A percentile compares a stretch with the other conserved stretches of the same genome.
phyloP scores from a whole-genome alignment of 2,113 vertebrate genomes.

The Cyprinodon variegatus region DNA sequence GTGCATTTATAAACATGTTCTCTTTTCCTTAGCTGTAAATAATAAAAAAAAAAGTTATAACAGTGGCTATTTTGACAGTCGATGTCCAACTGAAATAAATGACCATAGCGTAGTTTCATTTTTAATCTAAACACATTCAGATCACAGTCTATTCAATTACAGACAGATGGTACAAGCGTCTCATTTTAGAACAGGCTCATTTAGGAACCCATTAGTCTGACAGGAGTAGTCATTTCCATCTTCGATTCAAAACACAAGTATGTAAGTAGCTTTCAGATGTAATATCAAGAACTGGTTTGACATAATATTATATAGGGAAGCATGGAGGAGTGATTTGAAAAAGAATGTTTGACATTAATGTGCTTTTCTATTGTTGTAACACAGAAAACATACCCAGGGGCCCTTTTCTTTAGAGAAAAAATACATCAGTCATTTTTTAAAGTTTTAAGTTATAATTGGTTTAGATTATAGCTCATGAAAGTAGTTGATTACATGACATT shows the following conservation, averaged over 20 bases:
- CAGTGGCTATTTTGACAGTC: background rate
- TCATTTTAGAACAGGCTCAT: conserved; percentile 10
- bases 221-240: conserved; percentile 12
- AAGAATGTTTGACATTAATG: conserved; percentile 14
- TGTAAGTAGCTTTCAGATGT: conserved; percentile 14
- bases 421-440: conserved; percentile 21
- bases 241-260: conserved; percentile 8
- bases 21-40: background rate
- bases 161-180: background rate
- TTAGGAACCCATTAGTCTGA: conserved; percentile 25
- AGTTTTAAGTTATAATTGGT: conserved; percentile 34
- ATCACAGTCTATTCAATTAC: background rate
- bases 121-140: background rate
- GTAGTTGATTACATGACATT: conserved; percentile 3
- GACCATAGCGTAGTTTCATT: background rate
- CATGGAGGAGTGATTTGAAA: conserved; percentile 6
- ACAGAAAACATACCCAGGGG: conserved; percentile 15
- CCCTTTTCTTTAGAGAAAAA: conserved; percentile 20
- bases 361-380: background rate
- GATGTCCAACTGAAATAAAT: background rate
- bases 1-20: background rate
- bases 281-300: conserved; percentile 19
- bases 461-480: conserved; percentile 26
- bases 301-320: conserved; percentile 12
- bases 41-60: background rate